Base-by-base conservation (phyloP, 2,797 vertebrate genomes). In the Thaleichthys pacificus region DNA sequence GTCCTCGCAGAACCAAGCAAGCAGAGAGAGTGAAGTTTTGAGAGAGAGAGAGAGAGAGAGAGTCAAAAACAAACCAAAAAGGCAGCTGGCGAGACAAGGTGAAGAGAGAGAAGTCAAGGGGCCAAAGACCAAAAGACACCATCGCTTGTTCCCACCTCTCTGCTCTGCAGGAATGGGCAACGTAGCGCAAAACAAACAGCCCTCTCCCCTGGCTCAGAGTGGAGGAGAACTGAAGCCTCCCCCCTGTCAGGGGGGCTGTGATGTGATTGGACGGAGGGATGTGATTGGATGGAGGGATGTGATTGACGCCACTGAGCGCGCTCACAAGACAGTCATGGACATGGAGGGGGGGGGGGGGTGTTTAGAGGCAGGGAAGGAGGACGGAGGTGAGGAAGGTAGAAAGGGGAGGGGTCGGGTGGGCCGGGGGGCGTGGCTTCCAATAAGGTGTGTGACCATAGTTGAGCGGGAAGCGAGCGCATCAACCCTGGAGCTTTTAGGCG, bases 51-150 rank as follows among this genome's bases (percentile, higher is more conserved):
- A 24, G 24, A 51, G 56, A 74, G 58, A 77, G 65, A 68, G 77
- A 77, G 73, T 30, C 17, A 66, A 54, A 1, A 67, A 66, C 12
- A 66, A 47, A 49, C 9, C 15, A 54, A 80, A 81, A 76, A 73
- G 68, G 80, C 61, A 76, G 75, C 72, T 38, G 0, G 42, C 74
- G 70, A 75, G 83, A 75, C 70, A 77, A 64, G 19, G 5, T 67
- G 8, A 30, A 24, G 49, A 3, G 38, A 58, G 57, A 61, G 1
- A 51, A 51, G 15, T 17, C 47, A 51, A 51, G 47, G 47, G 0
- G 32, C 32, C 4, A 4, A 32, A 49, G 47, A 49, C 47, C 14
- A 15, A 15, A 17, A 54, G 19, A 19, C 3, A 54, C 51, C 51
- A 19, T 11, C 6, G 9, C 38, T 42, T 5, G 38, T 42, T 54